phyloP scores from a whole-genome alignment of 2,113 vertebrate species.

The Psophia crepitans region DNA sequence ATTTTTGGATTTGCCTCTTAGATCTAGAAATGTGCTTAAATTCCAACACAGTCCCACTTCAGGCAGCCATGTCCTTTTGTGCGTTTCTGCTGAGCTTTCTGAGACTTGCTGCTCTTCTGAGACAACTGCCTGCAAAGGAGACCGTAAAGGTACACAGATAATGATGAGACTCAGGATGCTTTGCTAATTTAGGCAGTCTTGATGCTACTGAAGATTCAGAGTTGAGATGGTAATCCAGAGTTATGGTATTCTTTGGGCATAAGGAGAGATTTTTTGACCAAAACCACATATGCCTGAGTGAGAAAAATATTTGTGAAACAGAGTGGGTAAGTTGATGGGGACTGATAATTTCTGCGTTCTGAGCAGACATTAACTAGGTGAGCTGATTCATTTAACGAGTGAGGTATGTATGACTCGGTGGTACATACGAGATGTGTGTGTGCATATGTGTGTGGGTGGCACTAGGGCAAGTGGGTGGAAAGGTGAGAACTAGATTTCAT shows the following conservation, averaged over 20 bases:
- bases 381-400: neutral
- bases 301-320: neutral
- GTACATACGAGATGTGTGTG: neutral
- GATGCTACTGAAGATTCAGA: neutral
- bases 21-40: neutral
- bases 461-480: neutral
- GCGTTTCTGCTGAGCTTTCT: neutral
- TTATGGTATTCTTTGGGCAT: neutral
- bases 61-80: neutral
- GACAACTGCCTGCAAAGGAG: neutral
- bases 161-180: neutral
- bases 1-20: neutral
- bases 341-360: neutral
- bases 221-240: neutral
- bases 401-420: neutral
- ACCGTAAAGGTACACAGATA: neutral
- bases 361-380: neutral
- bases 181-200: neutral
- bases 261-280: neutral
- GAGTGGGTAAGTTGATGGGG: neutral
- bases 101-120: neutral
- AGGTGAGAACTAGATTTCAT: neutral
- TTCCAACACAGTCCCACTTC: neutral
- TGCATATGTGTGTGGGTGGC: neutral
- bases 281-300: neutral